Base-by-base conservation (phyloP, 2,888 invertebrate species). In the Coleophora flavipennella region DNA sequence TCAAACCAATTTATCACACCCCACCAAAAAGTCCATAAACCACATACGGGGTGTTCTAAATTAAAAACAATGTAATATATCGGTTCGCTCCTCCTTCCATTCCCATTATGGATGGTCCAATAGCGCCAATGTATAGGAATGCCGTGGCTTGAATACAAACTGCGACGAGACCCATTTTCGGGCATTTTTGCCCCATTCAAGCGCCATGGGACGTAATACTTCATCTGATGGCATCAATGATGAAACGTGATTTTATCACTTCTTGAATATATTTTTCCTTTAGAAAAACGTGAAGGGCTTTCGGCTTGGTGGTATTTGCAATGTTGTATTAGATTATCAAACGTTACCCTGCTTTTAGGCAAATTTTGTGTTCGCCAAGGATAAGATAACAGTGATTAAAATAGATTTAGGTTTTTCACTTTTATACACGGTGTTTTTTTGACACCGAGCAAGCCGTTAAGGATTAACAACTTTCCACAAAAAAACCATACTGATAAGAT, bases 111-210 rank as follows among this genome's bases (percentile, higher is more conserved):
- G 27, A 46, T 42, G 40, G 43, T 63, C 72, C 71, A 67, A 75
- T 72, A 63, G 52, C 59, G 57, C 62, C 62, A 62, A 59, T 57
- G 62, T 61, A 63, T 63, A 59, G 60, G 53, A 54, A 50, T 45
- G 42, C 43, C 57, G 53, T 54, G 49, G 44, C 48, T 57, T 71
- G 75, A 74, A 79, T 78, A 74, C 66, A 72, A 79, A 78, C 69
- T 63, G 68, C 65, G 59, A 53, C 52, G 20, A 6, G 20, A 6
- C 20, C 20, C 20, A 20, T 20, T 20, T 20, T 20, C 20, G 20
- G 6, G 3, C 20, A 20, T 20, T 20, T 20, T 20, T 6, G 20
- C 3, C 55, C 58, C 59, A 57, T 65, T 66, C 62, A 63, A 59
- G 51, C 45, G 35, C 33, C 40, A 20, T 20, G 20, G 20, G 50